phyloP scores from a whole-genome alignment of 2,888 invertebrate genomes.

The Sepioteuthis lessoniana region DNA sequence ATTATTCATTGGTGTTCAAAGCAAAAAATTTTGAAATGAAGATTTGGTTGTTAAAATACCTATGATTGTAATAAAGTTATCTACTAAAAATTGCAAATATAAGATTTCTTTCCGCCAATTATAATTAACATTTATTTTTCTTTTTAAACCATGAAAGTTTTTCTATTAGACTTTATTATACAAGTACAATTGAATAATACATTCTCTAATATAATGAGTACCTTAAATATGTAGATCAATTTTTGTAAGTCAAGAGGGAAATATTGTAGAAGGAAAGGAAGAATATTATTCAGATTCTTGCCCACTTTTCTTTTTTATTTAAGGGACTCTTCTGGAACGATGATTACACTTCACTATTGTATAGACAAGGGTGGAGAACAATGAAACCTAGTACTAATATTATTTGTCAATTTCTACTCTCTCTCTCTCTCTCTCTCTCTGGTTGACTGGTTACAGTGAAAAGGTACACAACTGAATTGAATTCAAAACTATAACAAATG shows the following conservation, averaged over 20 bases:
- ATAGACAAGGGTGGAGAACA: neutral
- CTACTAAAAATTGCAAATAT: too few species aligned
- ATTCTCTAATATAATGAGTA: too few species aligned
- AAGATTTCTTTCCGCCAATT: too few species aligned
- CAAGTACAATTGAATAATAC: too few species aligned
- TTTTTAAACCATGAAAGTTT: too few species aligned
- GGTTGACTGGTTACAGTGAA: neutral
- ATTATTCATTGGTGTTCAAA: too few species aligned
- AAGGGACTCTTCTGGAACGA: neutral
- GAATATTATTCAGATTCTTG: neutral
- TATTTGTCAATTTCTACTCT: neutral
- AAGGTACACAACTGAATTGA: neutral
- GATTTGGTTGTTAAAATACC: too few species aligned
- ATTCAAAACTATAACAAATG: neutral
- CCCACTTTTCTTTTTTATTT: neutral
- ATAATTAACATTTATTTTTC: too few species aligned
- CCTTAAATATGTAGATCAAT: neutral
- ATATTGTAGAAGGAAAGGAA: neutral
- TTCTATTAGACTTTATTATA: too few species aligned
- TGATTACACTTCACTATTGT: neutral
- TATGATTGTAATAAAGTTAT: too few species aligned
- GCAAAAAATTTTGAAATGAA: too few species aligned
- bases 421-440: neutral
- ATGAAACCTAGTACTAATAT: neutral
- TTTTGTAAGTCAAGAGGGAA: neutral